A percentile compares a stretch with the other conserved stretches of the same genome.
phyloP scores from a whole-genome alignment of 2,797 vertebrate species.

The Silurus lanzhouensis region DNA sequence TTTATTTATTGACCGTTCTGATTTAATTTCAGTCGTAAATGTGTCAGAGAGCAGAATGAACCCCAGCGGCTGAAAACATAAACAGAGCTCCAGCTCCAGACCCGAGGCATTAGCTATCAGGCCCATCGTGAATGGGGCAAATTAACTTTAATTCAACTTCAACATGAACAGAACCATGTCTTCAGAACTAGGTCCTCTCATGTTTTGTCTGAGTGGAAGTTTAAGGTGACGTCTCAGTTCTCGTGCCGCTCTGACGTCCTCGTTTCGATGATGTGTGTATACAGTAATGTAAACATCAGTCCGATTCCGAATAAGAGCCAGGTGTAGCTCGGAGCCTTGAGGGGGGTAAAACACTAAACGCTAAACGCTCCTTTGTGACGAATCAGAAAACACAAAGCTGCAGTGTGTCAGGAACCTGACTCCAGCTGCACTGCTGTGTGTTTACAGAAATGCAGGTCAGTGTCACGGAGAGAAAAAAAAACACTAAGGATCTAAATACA shows the following conservation, averaged over 20 bases:
- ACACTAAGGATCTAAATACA: slow-evolving; percentile 7
- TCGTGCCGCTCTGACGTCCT: slow-evolving; percentile 9
- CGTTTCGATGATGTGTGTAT: slow-evolving; percentile 68
- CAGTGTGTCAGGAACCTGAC: slow-evolving; percentile 59
- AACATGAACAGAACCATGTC: slow-evolving; percentile 69
- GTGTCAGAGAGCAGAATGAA: slow-evolving; percentile 70
- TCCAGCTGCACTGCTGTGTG: slow-evolving; percentile 56
- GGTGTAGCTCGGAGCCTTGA: slow-evolving; percentile 60
- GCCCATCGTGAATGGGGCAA: slow-evolving; percentile 72
- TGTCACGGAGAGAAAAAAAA: slow-evolving; percentile 46
- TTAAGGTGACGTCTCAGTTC: slow-evolving; percentile 30
- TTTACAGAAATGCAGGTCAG: slow-evolving; percentile 59
- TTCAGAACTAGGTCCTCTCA: slow-evolving; percentile 43
- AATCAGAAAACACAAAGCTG: slow-evolving; percentile 56
- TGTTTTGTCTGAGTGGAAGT: slow-evolving; percentile 71
- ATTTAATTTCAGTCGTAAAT: slow-evolving; percentile 64
- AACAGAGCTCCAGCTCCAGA: slow-evolving; percentile 64
- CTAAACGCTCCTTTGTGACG: slow-evolving; percentile 55
- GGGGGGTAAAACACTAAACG: slow-evolving; percentile 42
- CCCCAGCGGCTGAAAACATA: slow-evolving; percentile 60
- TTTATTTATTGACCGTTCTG: slow-evolving; percentile 43
- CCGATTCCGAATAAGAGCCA: slow-evolving; percentile 71
- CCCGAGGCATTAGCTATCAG: slow-evolving; percentile 62
- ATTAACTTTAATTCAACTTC: slow-evolving; percentile 70
- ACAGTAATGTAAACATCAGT: slow-evolving; percentile 70